A percentile compares a stretch with the other conserved stretches of the same genome.
Conservation (phyloP, 2,113 vertebrate genomes). For the Rhinolophus sinicus region DNA sequence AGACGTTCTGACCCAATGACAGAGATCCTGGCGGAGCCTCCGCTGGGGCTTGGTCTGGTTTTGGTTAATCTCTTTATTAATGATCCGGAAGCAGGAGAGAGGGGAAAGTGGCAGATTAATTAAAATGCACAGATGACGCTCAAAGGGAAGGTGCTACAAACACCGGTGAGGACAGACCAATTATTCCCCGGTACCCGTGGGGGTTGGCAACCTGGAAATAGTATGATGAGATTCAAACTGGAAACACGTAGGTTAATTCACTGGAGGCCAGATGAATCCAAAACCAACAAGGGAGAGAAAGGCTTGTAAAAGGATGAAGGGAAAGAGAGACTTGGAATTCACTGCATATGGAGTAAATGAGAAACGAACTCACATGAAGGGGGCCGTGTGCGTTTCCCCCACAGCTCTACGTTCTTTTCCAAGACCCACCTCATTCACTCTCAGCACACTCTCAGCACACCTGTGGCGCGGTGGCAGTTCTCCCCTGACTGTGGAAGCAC, state of each 20-base stretch:
- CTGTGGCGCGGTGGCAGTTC: background rate
- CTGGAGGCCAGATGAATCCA: conserved; percentile 41
- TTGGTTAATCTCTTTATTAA: conserved; percentile 72
- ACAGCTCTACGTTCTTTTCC: accelerated
- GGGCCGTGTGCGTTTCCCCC: background rate
- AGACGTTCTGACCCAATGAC: background rate
- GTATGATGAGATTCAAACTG: conserved; percentile 43
- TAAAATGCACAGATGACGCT: conserved; percentile 67
- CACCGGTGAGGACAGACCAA: conserved; percentile 62
- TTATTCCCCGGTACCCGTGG: conserved; percentile 34
- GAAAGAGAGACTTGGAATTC: background rate
- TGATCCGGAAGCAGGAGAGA: conserved; percentile 53
- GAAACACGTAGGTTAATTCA: conserved; percentile 38
- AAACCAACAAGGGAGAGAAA: conserved; percentile 57
- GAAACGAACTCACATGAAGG: background rate
- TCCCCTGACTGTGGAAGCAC: background rate
- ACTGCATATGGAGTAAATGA: background rate
- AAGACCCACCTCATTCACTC: background rate
- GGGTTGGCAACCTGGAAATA: conserved; percentile 71
- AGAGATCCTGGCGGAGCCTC: background rate
- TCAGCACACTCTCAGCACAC: background rate
- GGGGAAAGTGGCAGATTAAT: conserved; percentile 71
- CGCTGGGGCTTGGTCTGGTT: background rate
- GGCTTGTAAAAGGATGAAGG: conserved; percentile 25
- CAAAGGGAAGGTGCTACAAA: conserved; percentile 66